phyloP scores from a whole-genome alignment of 2,113 vertebrate genomes.

The Petrocephalus microphthalmus region DNA sequence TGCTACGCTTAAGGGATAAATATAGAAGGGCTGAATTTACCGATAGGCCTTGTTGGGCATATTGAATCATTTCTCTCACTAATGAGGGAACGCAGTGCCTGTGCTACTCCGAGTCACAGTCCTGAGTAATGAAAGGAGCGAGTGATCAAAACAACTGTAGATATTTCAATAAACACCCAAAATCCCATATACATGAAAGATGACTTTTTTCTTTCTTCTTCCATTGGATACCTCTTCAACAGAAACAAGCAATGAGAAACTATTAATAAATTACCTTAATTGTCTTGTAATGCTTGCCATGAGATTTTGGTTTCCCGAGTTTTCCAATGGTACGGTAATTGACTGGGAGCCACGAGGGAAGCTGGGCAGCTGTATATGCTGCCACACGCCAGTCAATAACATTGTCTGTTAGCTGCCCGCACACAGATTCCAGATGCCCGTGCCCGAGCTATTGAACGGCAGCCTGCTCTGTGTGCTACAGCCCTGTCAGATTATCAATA shows the following conservation, averaged over 20 bases:
- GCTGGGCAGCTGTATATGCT: not conserved
- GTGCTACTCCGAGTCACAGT: not conserved
- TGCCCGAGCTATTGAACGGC: not conserved
- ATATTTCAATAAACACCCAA: not conserved
- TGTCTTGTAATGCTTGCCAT: not conserved
- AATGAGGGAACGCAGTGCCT: not conserved
- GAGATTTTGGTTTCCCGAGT: not conserved
- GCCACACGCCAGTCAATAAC: not conserved
- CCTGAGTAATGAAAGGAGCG: not conserved
- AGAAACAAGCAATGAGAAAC: not conserved
- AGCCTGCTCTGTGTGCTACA: not conserved
- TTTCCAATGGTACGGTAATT: not conserved
- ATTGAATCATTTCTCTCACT: not conserved
- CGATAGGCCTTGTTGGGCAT: not conserved
- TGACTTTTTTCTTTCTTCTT: not conserved
- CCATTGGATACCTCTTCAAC: not conserved
- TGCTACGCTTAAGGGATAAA: not conserved
- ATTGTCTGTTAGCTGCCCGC: not conserved
- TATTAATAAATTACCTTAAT: not conserved
- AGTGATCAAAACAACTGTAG: slow-evolving; percentile 4
- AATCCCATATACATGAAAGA: not conserved
- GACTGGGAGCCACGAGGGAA: not conserved
- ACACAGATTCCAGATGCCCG: not conserved
- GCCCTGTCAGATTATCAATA: not conserved
- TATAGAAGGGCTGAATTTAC: not conserved